phyloP scores from a whole-genome alignment of 2,888 invertebrate species.

The Drosophila hamatofila region DNA sequence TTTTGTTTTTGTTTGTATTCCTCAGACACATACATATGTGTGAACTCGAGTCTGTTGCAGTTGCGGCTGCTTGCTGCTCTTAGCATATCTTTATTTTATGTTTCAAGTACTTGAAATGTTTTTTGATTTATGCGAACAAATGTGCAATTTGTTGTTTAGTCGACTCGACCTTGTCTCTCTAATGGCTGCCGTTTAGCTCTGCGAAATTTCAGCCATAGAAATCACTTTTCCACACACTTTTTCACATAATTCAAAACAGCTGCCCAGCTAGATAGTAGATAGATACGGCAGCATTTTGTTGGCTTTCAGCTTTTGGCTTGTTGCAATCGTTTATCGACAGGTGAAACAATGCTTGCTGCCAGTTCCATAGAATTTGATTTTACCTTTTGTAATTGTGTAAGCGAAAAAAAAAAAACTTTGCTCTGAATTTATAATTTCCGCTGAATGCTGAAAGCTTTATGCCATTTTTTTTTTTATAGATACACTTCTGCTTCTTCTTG shows the following conservation, averaged over 20 bases:
- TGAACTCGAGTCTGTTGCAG: constrained; percentile 34
- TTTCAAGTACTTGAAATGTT: constrained; percentile 25
- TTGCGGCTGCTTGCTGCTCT: constrained; percentile 53
- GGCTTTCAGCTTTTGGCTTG: constrained; percentile 1
- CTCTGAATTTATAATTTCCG: constrained; percentile 76
- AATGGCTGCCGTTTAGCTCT: constrained; percentile 31
- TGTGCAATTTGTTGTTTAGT: constrained; percentile 62
- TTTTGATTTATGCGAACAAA: constrained; percentile 70
- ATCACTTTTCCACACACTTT: constrained; percentile 7
- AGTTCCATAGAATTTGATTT: constrained; percentile 49
- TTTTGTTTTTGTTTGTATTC: constrained; percentile 24
- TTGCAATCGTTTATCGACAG: constrained; percentile 65
- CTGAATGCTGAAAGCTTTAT: constrained; percentile 61
- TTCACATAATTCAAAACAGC: constrained; percentile 12
- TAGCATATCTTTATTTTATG: constrained; percentile 24
- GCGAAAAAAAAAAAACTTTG: constrained; percentile 27
- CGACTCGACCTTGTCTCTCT: constrained; percentile 48
- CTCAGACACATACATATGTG: constrained; percentile 16
- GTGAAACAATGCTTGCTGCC: constrained; percentile 51
- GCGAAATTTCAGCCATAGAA: constrained; percentile 16
- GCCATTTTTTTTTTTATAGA: constrained; percentile 50
- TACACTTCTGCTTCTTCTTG: too few species aligned
- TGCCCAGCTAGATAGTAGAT: constrained; percentile 12
- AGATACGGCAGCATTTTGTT: constrained; percentile 9
- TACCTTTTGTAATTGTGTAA: constrained; percentile 60